A percentile compares a stretch with the other conserved stretches of the same genome.
phyloP scores from a whole-genome alignment of 2,797 vertebrate species.

The Chloroceryle amazona region DNA sequence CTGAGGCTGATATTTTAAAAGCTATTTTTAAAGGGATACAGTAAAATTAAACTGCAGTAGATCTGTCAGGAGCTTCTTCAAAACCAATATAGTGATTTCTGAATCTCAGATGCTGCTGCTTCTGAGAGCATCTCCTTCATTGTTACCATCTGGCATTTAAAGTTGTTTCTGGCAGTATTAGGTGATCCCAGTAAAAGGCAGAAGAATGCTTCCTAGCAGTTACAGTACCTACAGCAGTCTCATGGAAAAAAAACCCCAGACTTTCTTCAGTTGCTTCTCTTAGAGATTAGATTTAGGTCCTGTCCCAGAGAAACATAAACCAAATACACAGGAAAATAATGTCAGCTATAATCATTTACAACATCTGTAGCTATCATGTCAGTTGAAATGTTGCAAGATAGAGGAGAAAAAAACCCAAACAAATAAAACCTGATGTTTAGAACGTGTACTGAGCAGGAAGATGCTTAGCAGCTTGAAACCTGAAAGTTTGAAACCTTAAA shows the following conservation, averaged over 20 bases:
- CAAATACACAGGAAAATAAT: neutral
- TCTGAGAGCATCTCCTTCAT: neutral
- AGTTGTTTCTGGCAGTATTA: neutral
- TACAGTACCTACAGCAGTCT: neutral
- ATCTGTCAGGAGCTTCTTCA: neutral
- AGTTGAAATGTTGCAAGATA: neutral
- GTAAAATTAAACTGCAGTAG: neutral
- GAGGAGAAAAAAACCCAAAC: neutral
- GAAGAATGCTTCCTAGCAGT: neutral
- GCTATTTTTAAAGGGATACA: neutral
- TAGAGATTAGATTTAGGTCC: neutral
- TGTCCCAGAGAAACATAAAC: neutral
- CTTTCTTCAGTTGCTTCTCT: accelerated
- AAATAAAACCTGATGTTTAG: neutral
- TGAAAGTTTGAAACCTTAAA: neutral
- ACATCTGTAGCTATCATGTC: neutral
- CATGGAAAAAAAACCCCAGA: neutral
- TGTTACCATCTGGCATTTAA: neutral
- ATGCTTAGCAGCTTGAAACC: neutral
- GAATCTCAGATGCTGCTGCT: neutral
- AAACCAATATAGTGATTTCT: neutral
- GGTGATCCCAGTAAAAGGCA: neutral
- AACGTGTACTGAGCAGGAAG: neutral
- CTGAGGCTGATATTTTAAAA: neutral
- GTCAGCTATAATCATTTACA: neutral